Evolutionary conservation across 2,113 vertebrate genomes (phyloP), one percentile per base, ranked within the genome.

Genomic region (Pteropus alecto): DNA sequence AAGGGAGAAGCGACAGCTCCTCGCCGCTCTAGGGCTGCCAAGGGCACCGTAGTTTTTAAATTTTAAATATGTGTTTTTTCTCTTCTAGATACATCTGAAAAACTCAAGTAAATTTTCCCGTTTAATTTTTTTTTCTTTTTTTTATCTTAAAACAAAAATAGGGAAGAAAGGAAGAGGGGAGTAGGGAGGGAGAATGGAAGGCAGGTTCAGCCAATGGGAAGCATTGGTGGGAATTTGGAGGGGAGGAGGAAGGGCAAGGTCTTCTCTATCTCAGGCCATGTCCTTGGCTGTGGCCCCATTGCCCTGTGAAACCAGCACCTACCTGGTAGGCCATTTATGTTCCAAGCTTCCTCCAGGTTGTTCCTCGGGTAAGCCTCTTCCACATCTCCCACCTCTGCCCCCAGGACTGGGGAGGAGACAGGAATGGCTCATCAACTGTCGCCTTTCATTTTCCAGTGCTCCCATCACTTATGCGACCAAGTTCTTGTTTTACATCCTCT

Each of bases 221-320:
- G 9, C 30, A 35, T 0, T 9, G 24, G 30, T 16, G 19, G 15
- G 35, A 22, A 13, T 46, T 35, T 1, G 0, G 78, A 38, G 63
- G 14, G 18, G 12, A 19, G n/a, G 38, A 46, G 21, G 14, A 54
- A 54, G 33, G 14, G 12, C 14, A 33, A 67, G 26, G 30, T 48
- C n/a, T 13, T 19, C 3, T 35, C 51, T 16, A 15, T 28, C 38
- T 67, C 38, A 30, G 41, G 8, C 0, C 0, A 9, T 7, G 9
- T 87, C 35, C 19, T 15, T 33, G 33, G n/a, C 26, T 3, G 6
- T 10, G 22, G 22, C 46, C 6, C 0, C 19, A 4, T 2, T 7
- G n/a, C 28, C n/a, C 56, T 18, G 26, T 16, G 51, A 71, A 16
- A 3, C 35, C 58, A 77, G 30, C 41, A 12, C 5, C 19, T 22